phyloP scores from a whole-genome alignment of 2,113 vertebrate species.

The Parus major region DNA sequence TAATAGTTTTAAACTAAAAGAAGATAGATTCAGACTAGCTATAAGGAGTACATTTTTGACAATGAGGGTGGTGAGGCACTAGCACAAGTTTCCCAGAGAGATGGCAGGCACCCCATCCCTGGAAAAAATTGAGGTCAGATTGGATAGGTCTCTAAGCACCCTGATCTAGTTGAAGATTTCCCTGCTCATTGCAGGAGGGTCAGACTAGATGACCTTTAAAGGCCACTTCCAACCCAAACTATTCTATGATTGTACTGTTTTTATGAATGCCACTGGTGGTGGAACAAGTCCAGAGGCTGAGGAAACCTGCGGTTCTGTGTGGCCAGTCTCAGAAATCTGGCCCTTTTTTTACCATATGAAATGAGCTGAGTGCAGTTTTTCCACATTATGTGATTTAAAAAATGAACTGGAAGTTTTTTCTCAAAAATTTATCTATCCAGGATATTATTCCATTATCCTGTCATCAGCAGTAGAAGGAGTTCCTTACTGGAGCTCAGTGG shows the following conservation, averaged over 20 bases:
- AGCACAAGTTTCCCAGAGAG: background rate
- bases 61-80: background rate
- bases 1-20: background rate
- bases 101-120: background rate
- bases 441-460: background rate
- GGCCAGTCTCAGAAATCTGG: background rate
- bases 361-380: background rate
- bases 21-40: background rate
- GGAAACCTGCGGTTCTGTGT: background rate
- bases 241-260: background rate
- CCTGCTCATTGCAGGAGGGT: background rate
- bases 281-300: background rate
- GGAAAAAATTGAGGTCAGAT: background rate
- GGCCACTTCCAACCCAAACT: background rate
- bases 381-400: background rate
- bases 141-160: background rate
- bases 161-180: background rate
- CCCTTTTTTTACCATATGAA: background rate
- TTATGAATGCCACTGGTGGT: background rate
- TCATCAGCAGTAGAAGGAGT: background rate
- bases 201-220: background rate
- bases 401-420: background rate
- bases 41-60: background rate
- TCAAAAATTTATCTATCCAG: background rate
- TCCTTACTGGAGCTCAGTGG: background rate